Conservation (phyloP, 1,140 invertebrate species). For the Drosophila nasuta region DNA sequence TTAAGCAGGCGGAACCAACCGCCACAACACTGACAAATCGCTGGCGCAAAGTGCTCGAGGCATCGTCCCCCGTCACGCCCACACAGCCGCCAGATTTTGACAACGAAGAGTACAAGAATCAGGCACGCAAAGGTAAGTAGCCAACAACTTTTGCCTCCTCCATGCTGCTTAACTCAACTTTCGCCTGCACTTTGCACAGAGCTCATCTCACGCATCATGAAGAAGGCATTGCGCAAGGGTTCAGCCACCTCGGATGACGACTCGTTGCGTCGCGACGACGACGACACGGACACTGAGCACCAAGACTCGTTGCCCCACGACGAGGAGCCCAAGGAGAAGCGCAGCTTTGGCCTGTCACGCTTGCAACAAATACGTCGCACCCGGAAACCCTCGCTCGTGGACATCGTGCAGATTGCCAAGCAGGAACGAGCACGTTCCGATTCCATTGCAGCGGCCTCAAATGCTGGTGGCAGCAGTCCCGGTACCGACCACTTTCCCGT, state of each 20-base stretch:
- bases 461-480: conserved; percentile 20
- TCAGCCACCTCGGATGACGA: conserved; percentile 86
- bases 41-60: conserved; percentile 84
- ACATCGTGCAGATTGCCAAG: conserved; percentile 83
- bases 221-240: conserved; percentile 87
- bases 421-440: conserved; percentile 70
- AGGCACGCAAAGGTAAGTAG: conserved; percentile 78
- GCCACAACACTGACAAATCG: conserved; percentile 75
- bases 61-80: conserved; percentile 80
- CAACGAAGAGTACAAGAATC: conserved; percentile 80
- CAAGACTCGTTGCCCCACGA: conserved; percentile 89
- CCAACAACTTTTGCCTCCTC: background rate
- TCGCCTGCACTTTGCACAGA: conserved; percentile 77
- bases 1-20: conserved; percentile 86
- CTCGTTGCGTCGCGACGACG: conserved; percentile 83
- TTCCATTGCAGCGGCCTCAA: conserved; percentile 58
- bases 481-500: conserved; percentile 52
- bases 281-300: conserved; percentile 89
- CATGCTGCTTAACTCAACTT: conserved; percentile 16
- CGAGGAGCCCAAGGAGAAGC: conserved; percentile 76
- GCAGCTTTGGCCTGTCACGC: conserved; percentile 67
- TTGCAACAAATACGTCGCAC: conserved; percentile 78
- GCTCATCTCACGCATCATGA: conserved; percentile 88
- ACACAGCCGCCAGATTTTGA: conserved; percentile 79
- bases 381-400: conserved; percentile 79